Base-by-base conservation (phyloP, 2,797 vertebrate species). In the Coregonus ussuriensis region DNA sequence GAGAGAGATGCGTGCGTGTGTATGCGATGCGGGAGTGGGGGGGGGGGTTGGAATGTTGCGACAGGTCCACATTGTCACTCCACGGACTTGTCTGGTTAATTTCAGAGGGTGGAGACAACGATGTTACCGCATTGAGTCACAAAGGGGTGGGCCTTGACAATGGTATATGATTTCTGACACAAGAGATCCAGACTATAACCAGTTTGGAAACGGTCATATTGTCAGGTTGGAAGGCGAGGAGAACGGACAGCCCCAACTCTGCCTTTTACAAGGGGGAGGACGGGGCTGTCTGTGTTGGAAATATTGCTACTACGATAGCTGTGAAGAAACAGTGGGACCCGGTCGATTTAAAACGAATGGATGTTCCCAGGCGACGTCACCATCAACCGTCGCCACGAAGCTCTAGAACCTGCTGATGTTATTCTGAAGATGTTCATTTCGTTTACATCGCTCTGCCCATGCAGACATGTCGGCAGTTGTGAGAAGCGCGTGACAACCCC, bases 341-440 rank as follows among this genome's bases (percentile, higher is more conserved):
- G 80, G 86, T 88, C 83, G 82, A 88, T 82, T 85, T 80, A 76
- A 89, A 91, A 95, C 94, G 93, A 91, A 95, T 95, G 94, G 94
- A 93, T 85, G 89, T 83, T 77, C 83, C 88, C 86, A 86, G 75
- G 87, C 92, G 91, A 95, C 95, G 95, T 96, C 95, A 95, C 88
- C 85, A 71, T 81, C 86, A 82, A 79, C 82, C 88, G 88, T 82
- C 76, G 92, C 89, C 88, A 7, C 56, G 56, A 84, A 88, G 89
- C 92, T 85, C 89, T 77, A 85, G 89, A 92, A 91, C 86, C 85
- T 74, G 85, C 84, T 86, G 85, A 18, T 84, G 21, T 25, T 72
- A 18, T 70, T 72, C 56, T 68, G 85, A 86, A 89, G 86, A 89
- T 87, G 88, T 90, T 85, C 89, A 90, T 86, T 91, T 87, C 89